phyloP scores from a whole-genome alignment of 2,888 invertebrate genomes.

The Zhuqinia jingwanae region DNA sequence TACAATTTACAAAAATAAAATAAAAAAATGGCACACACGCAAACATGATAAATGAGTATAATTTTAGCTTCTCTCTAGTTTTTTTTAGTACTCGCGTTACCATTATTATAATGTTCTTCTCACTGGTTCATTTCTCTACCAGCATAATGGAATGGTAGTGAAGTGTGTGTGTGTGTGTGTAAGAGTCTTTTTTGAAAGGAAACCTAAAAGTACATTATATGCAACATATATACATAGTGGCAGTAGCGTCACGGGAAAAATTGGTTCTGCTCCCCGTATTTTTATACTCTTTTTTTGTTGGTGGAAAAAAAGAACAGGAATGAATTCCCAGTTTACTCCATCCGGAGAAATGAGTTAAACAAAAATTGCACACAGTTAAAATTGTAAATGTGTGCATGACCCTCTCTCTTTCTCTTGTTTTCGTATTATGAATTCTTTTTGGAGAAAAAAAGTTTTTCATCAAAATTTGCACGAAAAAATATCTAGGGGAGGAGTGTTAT shows the following conservation, averaged over 20 bases:
- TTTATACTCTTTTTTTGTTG: too few relatives aligned
- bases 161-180: neutral
- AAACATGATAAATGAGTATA: constrained; percentile 58
- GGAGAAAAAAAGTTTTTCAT: too few relatives aligned
- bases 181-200: too few relatives aligned
- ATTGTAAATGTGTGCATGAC: neutral
- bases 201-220: too few relatives aligned
- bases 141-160: neutral
- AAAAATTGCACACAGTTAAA: too few relatives aligned
- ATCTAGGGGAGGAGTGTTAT: neutral
- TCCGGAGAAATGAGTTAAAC: too few relatives aligned
- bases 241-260: too few relatives aligned
- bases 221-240: too few relatives aligned
- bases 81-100: neutral
- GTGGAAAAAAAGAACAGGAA: too few relatives aligned
- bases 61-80: constrained; percentile 44
- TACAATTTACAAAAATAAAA: constrained; percentile 39
- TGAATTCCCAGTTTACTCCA: too few relatives aligned
- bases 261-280: too few relatives aligned
- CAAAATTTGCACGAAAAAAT: neutral
- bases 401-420: neutral
- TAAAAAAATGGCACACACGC: constrained; percentile 61
- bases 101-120: neutral
- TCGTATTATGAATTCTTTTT: neutral
- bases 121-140: neutral